Evolutionary conservation across 2,113 vertebrate genomes (phyloP).

Genomic region (Serinus canaria): DNA sequence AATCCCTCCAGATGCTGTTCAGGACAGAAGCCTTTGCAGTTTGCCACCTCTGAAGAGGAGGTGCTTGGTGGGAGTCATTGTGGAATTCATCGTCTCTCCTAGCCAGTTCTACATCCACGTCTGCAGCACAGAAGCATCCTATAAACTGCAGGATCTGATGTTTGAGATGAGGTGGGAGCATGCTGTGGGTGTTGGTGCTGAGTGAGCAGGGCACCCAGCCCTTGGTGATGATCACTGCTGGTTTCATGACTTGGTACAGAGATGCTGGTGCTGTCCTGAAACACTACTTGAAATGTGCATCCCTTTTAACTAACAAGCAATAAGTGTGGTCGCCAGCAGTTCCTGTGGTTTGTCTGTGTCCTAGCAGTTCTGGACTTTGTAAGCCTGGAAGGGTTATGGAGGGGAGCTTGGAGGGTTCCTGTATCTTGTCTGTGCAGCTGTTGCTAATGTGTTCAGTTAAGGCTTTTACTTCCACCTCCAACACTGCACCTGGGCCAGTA

Average conservation of each 20-base stretch:
- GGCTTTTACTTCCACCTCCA: background rate
- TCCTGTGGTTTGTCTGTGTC: background rate
- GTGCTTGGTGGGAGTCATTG: conserved; percentile 78
- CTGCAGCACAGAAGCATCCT: conserved; percentile 70
- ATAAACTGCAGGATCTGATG: conserved; percentile 86
- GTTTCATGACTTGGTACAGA: background rate
- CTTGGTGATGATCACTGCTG: background rate
- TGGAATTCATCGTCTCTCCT: conserved; percentile 82
- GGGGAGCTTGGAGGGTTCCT: background rate
- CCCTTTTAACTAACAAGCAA: background rate
- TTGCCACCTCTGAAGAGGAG: conserved; percentile 65
- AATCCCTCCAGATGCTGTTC: conserved; percentile 85
- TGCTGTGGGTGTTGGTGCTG: background rate
- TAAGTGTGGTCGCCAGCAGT: background rate
- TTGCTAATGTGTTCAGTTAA: background rate
- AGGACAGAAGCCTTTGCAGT: conserved; percentile 72
- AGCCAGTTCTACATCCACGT: conserved; percentile 86
- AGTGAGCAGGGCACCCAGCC: background rate
- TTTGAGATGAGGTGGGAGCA: conserved; percentile 87
- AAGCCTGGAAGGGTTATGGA: background rate
- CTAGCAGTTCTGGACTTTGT: background rate
- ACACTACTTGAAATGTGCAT: background rate
- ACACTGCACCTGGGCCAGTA: background rate
- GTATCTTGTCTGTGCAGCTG: background rate
- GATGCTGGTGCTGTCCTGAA: background rate